phyloP scores from a whole-genome alignment of 2,888 invertebrate species.

The Axea sp. region DNA sequence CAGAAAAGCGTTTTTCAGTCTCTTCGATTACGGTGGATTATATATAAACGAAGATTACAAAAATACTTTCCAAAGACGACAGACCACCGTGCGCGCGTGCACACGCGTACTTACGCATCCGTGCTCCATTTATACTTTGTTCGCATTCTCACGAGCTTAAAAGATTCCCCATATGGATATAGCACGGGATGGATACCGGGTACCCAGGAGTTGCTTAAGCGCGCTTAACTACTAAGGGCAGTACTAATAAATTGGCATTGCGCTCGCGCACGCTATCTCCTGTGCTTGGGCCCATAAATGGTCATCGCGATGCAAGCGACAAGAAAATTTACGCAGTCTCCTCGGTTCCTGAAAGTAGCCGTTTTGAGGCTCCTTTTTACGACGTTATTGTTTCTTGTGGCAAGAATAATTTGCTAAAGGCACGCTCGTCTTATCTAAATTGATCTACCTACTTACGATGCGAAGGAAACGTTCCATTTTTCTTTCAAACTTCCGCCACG shows the following conservation, averaged over 20 bases:
- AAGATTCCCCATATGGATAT: slow-evolving; percentile 70
- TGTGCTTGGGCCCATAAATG: slow-evolving; percentile 69
- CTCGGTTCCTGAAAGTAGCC: slow-evolving; percentile 67
- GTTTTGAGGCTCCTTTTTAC: slow-evolving; percentile 62
- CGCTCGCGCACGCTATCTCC: slow-evolving; percentile 68
- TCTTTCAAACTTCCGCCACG: too few species aligned
- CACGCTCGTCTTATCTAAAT: slow-evolving; percentile 34
- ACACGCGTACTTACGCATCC: slow-evolving; percentile 50
- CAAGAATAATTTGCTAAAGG: slow-evolving; percentile 59
- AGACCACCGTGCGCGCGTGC: slow-evolving; percentile 60
- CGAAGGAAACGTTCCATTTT: too few species aligned
- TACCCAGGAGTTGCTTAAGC: slow-evolving; percentile 65
- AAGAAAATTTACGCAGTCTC: slow-evolving; percentile 71
- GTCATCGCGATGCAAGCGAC: slow-evolving; percentile 66
- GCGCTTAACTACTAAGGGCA: slow-evolving; percentile 74
- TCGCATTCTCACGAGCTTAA: slow-evolving; percentile 73
- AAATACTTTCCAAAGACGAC: slow-evolving; percentile 42
- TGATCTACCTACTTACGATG: too few species aligned
- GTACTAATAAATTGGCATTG: slow-evolving; percentile 77
- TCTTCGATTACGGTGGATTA: too few species aligned
- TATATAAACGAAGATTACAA: too few species aligned
- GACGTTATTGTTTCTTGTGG: slow-evolving; percentile 56
- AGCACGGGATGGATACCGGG: slow-evolving; percentile 61
- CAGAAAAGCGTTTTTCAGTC: too few species aligned
- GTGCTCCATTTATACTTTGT: slow-evolving; percentile 71